These are phyloP conservation scores for Ginglymostoma cirratum DNA, from an alignment of 2,113 vertebrate species.

Conservation along the genomic window DNA sequence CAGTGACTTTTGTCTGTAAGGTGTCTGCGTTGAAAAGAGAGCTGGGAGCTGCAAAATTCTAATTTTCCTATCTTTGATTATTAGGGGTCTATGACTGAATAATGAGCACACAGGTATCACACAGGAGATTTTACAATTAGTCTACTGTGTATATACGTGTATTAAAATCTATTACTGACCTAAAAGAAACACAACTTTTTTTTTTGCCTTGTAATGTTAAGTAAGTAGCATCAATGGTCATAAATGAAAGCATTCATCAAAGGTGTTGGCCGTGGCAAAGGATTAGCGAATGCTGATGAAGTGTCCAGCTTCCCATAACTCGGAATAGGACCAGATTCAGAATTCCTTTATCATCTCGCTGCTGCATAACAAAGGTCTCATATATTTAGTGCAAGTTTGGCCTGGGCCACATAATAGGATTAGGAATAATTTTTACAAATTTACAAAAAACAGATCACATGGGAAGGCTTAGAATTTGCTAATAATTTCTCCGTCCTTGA, in stretches of 20 bases:
- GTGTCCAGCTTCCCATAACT: constrained; percentile 84
- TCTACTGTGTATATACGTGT: constrained; percentile 57
- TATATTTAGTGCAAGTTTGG: constrained; percentile 90
- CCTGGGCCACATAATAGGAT: constrained; percentile 93
- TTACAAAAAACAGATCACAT: constrained; percentile 99
- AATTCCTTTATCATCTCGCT: constrained; percentile 76
- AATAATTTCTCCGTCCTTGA: constrained; percentile 96
- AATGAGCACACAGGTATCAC: constrained; percentile 69
- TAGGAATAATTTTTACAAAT: constrained; percentile 99
- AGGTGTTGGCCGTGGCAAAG: constrained; percentile 68
- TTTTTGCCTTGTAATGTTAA: constrained; percentile 68
- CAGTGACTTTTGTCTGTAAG: constrained; percentile 94
- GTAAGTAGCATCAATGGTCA: constrained; percentile 68
- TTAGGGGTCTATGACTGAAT: constrained; percentile 72
- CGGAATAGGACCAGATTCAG: constrained; percentile 72
- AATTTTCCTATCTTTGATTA: constrained; percentile 76
- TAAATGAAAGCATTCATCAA: constrained; percentile 77
- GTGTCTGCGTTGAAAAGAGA: constrained; percentile 79
- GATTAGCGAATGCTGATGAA: constrained; percentile 80
- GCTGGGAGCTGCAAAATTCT: constrained; percentile 85
- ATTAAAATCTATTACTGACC: constrained; percentile 70
- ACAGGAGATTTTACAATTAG: constrained; percentile 82
- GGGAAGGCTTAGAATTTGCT: constrained; percentile 94
- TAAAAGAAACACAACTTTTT: constrained; percentile 69
- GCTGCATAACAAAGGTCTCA: constrained; percentile 83